These are phyloP conservation scores for Microvelia longipes DNA, from an alignment of 1,140 invertebrate species.

Conservation along the genomic window DNA sequence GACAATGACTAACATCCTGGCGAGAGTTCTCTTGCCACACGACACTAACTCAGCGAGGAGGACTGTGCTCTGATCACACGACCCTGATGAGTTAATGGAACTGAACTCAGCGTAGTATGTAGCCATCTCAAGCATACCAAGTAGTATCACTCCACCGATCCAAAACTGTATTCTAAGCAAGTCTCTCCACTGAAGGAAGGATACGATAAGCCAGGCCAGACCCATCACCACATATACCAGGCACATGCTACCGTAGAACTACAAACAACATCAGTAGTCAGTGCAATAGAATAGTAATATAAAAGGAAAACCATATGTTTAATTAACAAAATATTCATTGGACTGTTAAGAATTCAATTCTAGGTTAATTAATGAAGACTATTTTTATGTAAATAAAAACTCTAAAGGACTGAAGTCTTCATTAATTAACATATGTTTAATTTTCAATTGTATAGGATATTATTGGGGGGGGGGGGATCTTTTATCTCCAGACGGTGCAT, in stretches of 20 bases:
- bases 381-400: too few relatives aligned
- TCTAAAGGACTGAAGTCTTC: background rate
- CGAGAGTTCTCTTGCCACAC: slow-evolving; percentile 72
- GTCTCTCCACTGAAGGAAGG: slow-evolving; percentile 74
- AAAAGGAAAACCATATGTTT: background rate
- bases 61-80: slow-evolving; percentile 43
- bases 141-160: slow-evolving; percentile 76
- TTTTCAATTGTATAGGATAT: background rate
- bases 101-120: slow-evolving; percentile 82
- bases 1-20: slow-evolving; percentile 83
- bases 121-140: slow-evolving; percentile 73
- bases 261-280: slow-evolving; percentile 29
- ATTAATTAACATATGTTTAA: background rate
- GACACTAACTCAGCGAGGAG: slow-evolving; percentile 76
- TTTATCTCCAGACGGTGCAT: too few relatives aligned
- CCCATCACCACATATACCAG: slow-evolving; percentile 68
- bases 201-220: slow-evolving; percentile 68
- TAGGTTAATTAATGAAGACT: too few relatives aligned
- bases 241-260: slow-evolving; percentile 88
- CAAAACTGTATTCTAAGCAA: slow-evolving; percentile 87
- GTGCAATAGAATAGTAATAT: slow-evolving; percentile 11
- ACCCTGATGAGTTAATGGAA: slow-evolving; percentile 56
- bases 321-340: too few relatives aligned
- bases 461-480: too few relatives aligned
- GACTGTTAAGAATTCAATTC: too few relatives aligned